phyloP scores from a whole-genome alignment of 1,140 invertebrate genomes.

The Zophobas morio region DNA sequence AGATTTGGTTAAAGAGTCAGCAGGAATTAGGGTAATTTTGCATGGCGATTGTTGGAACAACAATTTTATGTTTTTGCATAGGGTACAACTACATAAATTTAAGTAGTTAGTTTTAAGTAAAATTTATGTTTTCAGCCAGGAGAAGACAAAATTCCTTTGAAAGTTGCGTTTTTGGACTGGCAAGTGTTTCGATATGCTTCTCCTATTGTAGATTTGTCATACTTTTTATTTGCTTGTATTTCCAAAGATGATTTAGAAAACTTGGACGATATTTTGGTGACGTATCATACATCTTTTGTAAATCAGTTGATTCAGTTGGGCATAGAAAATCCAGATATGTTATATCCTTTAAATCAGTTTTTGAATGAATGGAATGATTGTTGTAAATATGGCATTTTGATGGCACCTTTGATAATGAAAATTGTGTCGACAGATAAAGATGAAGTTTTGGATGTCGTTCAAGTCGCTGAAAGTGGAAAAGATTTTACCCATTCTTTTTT shows the following conservation, averaged over 20 bases:
- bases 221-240: too few relatives aligned
- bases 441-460: constrained; percentile 1
- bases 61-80: too few relatives aligned
- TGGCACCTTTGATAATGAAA: constrained; percentile 49
- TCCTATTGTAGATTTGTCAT: constrained; percentile 73
- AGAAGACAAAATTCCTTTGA: too few relatives aligned
- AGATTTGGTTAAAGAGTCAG: constrained; percentile 56
- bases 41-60: too few relatives aligned
- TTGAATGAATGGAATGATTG: constrained; percentile 39
- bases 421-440: constrained; percentile 8
- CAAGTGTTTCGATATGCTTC: too few relatives aligned
- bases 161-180: too few relatives aligned
- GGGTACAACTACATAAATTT: too few relatives aligned
- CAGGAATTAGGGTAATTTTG: constrained; percentile 60
- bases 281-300: constrained; percentile 71
- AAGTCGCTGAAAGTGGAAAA: constrained; percentile 10
- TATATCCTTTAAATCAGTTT: constrained; percentile 66
- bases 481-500: constrained; percentile 49
- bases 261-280: constrained; percentile 68
- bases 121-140: too few relatives aligned
- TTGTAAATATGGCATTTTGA: constrained; percentile 61
- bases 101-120: too few relatives aligned
- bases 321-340: constrained; percentile 64
- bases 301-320: constrained; percentile 66
- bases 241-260: too few relatives aligned